Conservation (phyloP, 2,888 invertebrate genomes). For the Hydropsyche betteni region DNA sequence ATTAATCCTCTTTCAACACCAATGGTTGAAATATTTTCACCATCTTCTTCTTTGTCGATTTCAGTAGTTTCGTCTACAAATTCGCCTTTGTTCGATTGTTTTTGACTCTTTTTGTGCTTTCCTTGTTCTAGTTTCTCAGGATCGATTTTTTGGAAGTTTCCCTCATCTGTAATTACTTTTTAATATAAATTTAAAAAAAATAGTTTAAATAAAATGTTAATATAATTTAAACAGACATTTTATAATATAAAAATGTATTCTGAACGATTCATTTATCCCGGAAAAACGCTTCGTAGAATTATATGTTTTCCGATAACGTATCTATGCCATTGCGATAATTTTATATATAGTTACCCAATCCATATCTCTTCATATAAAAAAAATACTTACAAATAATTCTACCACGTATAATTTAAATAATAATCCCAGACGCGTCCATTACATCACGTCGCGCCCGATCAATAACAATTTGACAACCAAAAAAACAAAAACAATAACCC, state of each 20-base stretch:
- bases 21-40: constrained; percentile 74
- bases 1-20: constrained; percentile 70
- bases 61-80: constrained; percentile 62
- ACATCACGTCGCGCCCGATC: no score
- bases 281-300: no score
- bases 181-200: background rate
- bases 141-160: constrained; percentile 54
- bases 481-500: no score
- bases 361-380: no score
- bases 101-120: constrained; percentile 60
- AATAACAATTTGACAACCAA: no score
- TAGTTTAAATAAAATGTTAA: background rate
- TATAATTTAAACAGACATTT: constrained; percentile 54
- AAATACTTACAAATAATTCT: no score
- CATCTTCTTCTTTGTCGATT: constrained; percentile 74
- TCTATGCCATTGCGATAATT: no score
- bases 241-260: background rate
- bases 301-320: no score
- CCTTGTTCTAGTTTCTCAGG: constrained; percentile 59
- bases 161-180: background rate
- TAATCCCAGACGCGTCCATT: no score
- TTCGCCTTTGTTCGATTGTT: constrained; percentile 61
- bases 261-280: background rate
- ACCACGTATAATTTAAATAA: no score
- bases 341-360: no score